Conservation (phyloP, 2,797 vertebrate genomes). For the Paguma larvata region DNA sequence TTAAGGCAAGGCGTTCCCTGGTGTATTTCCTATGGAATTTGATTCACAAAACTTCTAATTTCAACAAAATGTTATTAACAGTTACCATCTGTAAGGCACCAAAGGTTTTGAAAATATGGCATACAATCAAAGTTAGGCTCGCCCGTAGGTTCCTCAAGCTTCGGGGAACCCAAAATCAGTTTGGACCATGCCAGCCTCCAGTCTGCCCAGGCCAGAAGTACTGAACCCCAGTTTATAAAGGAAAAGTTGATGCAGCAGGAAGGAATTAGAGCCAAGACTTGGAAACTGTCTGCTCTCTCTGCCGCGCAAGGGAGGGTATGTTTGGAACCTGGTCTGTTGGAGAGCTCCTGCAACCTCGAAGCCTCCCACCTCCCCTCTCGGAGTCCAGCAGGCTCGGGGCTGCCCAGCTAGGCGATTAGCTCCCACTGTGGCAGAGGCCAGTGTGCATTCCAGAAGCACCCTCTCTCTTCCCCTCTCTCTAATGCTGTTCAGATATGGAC, state of each 20-base stretch:
- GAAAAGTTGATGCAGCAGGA: background rate
- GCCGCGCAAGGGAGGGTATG: background rate
- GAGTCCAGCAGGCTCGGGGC: background rate
- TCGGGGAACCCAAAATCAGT: background rate
- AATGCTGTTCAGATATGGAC: background rate
- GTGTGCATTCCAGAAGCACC: background rate
- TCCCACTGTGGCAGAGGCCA: background rate
- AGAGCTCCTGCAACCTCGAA: background rate
- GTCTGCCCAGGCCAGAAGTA: background rate
- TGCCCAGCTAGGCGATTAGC: background rate
- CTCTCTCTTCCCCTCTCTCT: background rate
- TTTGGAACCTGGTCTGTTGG: background rate
- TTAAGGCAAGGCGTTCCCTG: background rate
- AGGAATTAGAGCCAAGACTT: background rate
- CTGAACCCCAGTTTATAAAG: background rate
- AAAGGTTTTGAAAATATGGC: constrained; percentile 11
- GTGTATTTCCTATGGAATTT: background rate
- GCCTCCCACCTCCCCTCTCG: accelerated
- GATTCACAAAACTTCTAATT: constrained; percentile 16
- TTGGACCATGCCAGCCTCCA: background rate
- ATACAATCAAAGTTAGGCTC: background rate
- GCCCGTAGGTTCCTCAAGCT: background rate
- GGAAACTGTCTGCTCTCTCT: background rate
- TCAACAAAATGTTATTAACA: constrained; percentile 47
- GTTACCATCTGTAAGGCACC: background rate